Percentiles rank a stretch among this genome's conserved stretches.
Conservation (phyloP, 53 echinoderm and acorn worm species). For the Astropecten irregularis region DNA sequence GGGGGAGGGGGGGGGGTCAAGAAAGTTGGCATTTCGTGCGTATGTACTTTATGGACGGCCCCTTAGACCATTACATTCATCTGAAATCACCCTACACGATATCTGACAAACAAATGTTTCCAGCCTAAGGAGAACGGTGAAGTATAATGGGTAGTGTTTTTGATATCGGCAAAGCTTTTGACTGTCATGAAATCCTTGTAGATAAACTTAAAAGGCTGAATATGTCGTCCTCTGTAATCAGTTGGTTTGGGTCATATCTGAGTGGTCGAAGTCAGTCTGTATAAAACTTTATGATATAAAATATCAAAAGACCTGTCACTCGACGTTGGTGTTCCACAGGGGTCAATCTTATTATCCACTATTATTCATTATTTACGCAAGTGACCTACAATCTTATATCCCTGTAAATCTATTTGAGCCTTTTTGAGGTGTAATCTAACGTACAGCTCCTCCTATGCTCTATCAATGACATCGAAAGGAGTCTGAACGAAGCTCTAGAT, state of each 20-base stretch:
- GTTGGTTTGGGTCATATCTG: slow-evolving; percentile 29
- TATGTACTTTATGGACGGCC: too few species aligned
- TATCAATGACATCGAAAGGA: background rate
- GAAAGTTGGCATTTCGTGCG: too few species aligned
- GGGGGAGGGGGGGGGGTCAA: too few species aligned
- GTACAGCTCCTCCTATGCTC: background rate
- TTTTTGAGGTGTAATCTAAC: background rate
- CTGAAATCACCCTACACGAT: background rate
- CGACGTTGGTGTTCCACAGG: background rate
- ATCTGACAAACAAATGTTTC: slow-evolving; percentile 27
- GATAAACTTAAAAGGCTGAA: slow-evolving; percentile 1
- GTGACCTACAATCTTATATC: background rate
- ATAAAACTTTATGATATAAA: background rate
- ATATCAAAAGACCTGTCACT: background rate
- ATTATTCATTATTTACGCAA: background rate
- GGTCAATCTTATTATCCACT: background rate
- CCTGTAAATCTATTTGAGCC: background rate
- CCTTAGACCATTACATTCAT: slow-evolving; percentile 11
- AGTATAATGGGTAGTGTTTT: slow-evolving; percentile 33
- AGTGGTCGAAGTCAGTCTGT: slow-evolving; percentile 3
- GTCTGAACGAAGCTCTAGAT: background rate
- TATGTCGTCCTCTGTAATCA: slow-evolving; percentile 14
- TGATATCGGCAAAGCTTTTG: slow-evolving; percentile 24
- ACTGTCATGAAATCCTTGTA: background rate
- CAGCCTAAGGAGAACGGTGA: background rate